Evolutionary conservation across 2,113 vertebrate species (phyloP).

Genomic region (Chaetorhynchus papuensis): DNA sequence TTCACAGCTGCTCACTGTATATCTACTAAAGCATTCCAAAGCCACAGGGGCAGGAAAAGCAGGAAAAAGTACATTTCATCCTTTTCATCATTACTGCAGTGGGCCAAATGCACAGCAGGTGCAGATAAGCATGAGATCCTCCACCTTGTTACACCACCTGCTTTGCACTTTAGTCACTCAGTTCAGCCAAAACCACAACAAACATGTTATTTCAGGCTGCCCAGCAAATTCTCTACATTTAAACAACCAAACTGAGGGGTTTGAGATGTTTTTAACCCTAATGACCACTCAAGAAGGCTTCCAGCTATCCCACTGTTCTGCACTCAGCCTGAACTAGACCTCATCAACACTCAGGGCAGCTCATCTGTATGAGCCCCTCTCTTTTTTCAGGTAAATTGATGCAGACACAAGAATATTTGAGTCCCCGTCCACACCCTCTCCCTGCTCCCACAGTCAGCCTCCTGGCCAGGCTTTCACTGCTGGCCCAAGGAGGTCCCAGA

Average conservation of each 20-base stretch:
- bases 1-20: neutral
- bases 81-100: neutral
- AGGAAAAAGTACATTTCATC: neutral
- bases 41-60: neutral
- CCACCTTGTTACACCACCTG: neutral
- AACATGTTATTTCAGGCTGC: neutral
- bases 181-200: neutral
- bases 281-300: neutral
- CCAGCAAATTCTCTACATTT: neutral
- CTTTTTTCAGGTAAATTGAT: neutral
- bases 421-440: neutral
- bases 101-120: neutral
- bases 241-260: neutral
- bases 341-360: neutral
- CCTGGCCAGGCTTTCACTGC: neutral
- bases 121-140: neutral
- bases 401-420: neutral
- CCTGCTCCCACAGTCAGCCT: neutral
- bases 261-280: neutral
- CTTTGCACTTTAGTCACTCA: neutral
- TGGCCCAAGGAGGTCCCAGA: accelerated
- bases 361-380: accelerated
- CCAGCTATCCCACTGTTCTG: neutral
- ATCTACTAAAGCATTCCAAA: neutral
- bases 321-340: neutral